These are phyloP conservation scores for Carabus problematicus DNA, from an alignment of 2,888 invertebrate genomes.

Conservation along the genomic window DNA sequence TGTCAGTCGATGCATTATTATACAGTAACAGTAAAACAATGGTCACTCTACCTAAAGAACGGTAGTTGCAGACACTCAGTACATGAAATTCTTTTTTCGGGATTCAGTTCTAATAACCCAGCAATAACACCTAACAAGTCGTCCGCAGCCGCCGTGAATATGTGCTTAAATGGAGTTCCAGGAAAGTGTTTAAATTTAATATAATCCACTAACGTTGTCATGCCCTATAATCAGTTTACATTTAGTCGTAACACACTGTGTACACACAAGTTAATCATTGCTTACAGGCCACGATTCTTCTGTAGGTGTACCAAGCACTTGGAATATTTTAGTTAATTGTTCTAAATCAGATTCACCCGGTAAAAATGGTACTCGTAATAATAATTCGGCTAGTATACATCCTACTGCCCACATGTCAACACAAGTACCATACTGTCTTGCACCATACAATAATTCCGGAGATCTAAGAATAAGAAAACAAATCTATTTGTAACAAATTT, in stretches of 20 bases:
- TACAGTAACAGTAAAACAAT: neutral
- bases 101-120: constrained; percentile 81
- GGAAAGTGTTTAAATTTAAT: constrained; percentile 90
- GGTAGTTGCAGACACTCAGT: constrained; percentile 86
- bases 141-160: constrained; percentile 94
- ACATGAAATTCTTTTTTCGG: constrained; percentile 81
- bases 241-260: constrained; percentile 12
- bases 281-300: constrained; percentile 90
- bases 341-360: constrained; percentile 98
- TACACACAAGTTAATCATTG: neutral
- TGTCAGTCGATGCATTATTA: neutral
- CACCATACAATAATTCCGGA: constrained; percentile 95
- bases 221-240: constrained; percentile 60
- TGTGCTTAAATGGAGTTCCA: constrained; percentile 84
- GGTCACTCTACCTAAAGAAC: constrained; percentile 73
- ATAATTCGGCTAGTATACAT: constrained; percentile 94
- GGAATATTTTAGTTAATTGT: constrained; percentile 94
- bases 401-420: constrained; percentile 99
- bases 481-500: constrained; percentile 7
- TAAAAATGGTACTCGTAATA: constrained; percentile 89
- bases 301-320: constrained; percentile 91
- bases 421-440: constrained; percentile 91
- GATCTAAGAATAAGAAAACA: constrained; percentile 61
- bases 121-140: constrained; percentile 86
- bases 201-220: constrained; percentile 84